Evolutionary conservation across 2,113 vertebrate species (phyloP), one percentile per base, ranked within the genome.

Genomic region (Syrmaticus mikado): DNA sequence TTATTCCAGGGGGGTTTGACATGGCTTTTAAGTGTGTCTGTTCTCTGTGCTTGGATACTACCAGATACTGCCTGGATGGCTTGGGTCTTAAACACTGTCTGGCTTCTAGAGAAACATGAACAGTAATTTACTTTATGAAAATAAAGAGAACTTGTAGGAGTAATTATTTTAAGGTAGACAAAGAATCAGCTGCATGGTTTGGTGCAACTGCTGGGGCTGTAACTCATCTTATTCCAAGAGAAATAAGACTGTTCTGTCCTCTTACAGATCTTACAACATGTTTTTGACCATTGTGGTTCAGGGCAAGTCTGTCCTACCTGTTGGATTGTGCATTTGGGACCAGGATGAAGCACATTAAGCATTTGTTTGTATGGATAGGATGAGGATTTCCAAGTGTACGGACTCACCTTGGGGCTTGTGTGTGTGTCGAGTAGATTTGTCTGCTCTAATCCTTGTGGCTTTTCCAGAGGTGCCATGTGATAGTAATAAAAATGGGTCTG

Each of bases 381-480:
- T 43, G 64, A 85, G 66, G 93, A 25, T 34, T 21, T 60, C 58
- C 27, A 52, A 90, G 55, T 77, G 21, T 68, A 68, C 38, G 41
- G 50, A 25, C 28, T 82, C 28, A 28, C 68, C 57, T 80, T 43
- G 53, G 62, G 50, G 34, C 38, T 67, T 45, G 27, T 6, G 60
- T 28, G 27, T 32, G 24, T 77, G 53, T 85, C 58, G 40, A 36
- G 30, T 40, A 57, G 62, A 28, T 4, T 14, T 45, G 74, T 53
- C 40, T 85, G 55, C 50, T 67, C 64, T 91, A 87, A 89, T 73
- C 85, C 68, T 38, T 71, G 55, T 77, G 80, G 50, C 82, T 91
- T 85, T 90, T 87, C 28, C 41, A 55, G 76, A 90, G 68, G 82
- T 93, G 93, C 72, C 27, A 15, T 53, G 40, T 87, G 76, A 55